Base-by-base conservation (phyloP, 2,113 vertebrate genomes). In the Carassius auratus region DNA sequence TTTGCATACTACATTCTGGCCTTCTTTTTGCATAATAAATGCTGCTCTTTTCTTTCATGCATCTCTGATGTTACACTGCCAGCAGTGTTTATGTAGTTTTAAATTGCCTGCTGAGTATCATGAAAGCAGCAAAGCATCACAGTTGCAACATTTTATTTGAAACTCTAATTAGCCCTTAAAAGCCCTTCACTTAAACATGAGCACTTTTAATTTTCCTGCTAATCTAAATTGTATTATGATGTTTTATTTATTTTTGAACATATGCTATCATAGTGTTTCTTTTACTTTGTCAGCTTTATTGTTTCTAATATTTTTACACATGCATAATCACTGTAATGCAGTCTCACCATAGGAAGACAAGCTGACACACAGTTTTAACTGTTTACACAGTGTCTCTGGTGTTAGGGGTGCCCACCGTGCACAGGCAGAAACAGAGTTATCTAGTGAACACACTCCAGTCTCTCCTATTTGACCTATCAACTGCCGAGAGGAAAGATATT, bases 351-450 rank as follows among this genome's bases (percentile, higher is more conserved):
- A 76, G 7, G 26, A 30, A 30, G 48, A 57, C 55, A 12, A 78
- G 33, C 55, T 78, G 30, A 59, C 26, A 19, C 52, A 12, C 55
- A 12, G 26, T 79, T 19, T 61, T 66, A 30, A 57, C 17, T 84
- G 81, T 33, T 21, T 80, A 13, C 3, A 8, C 93, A 99, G 97
- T 96, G 38, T 96, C 95, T 21, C 87, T 98, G 26, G 97, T 97
- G 12, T 90, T 99, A 57, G 98, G 96, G 3, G 89, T 99, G 85
- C 94, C 97, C 21, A 98, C 97, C 0, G 95, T 97, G 62, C 95
- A 89, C 87, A 93, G 97, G 71, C 86, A 93, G 86, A 95, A 95
- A 33, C 71, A 95, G 13, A 95, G 85, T 86, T 98, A 99, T 91
- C 93, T 99, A 90, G 89, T 95, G 61, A 92, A 81, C 84, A 97